Percentiles rank a stretch among this genome's conserved stretches.
phyloP scores from a whole-genome alignment of 2,888 invertebrate genomes.

The Zele albiditarsus region DNA sequence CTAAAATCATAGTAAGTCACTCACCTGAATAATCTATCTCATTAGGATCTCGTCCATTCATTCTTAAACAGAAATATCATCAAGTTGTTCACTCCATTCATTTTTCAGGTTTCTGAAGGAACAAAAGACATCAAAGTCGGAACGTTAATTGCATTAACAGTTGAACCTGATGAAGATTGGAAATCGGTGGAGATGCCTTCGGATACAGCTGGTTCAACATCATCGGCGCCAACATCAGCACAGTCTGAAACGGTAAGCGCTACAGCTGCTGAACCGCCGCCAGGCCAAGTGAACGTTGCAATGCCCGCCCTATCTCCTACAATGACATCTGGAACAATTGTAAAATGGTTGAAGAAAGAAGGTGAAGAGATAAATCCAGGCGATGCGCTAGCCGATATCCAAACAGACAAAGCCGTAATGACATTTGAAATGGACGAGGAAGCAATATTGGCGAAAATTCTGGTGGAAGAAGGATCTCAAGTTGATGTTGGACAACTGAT shows the following conservation, averaged over 20 bases:
- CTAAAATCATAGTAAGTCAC: conserved; percentile 76
- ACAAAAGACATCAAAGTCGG: conserved; percentile 76
- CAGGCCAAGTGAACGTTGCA: conserved; percentile 69
- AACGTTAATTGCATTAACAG: conserved; percentile 77
- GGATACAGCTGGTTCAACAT: conserved; percentile 41
- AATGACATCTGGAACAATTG: conserved; percentile 77
- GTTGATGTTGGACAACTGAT: conserved; percentile 75
- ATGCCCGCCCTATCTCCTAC: conserved; percentile 80
- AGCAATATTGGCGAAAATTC: conserved; percentile 77
- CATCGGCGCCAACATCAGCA: conserved; percentile 43
- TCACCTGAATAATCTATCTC: background rate
- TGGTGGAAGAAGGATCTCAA: conserved; percentile 75
- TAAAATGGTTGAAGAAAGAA: conserved; percentile 76
- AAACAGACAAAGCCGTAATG: conserved; percentile 80
- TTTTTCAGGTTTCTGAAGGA: conserved; percentile 73
- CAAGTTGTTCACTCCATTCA: background rate
- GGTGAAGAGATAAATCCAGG: conserved; percentile 76
- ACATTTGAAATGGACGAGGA: conserved; percentile 78
- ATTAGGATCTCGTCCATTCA: background rate
- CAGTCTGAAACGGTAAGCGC: conserved; percentile 43
- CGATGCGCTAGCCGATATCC: conserved; percentile 79
- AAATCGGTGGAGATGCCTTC: conserved; percentile 73
- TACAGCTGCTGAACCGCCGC: conserved; percentile 55
- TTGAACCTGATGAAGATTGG: conserved; percentile 79
- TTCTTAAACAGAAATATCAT: conserved; percentile 16